phyloP scores from a whole-genome alignment of 2,113 vertebrate genomes.

The Heloderma charlesbogerti region DNA sequence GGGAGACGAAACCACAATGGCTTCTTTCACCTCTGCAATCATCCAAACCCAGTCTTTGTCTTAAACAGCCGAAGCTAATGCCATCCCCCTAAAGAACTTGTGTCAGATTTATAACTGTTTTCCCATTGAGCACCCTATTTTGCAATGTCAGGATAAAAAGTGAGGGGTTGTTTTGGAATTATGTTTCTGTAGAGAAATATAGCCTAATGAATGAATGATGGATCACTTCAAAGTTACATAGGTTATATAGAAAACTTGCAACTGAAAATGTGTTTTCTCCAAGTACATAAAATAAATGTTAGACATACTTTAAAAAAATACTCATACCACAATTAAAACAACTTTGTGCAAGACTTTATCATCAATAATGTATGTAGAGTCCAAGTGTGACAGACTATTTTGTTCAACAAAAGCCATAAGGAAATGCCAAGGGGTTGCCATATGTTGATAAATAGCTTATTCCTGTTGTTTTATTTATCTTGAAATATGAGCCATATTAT shows the following conservation, averaged over 20 bases:
- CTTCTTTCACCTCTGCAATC: too few relatives aligned
- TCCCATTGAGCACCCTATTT: background rate
- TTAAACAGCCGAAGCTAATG: too few relatives aligned
- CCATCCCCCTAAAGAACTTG: background rate
- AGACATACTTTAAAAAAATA: constrained; percentile 39
- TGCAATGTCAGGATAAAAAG: background rate
- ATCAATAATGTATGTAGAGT: background rate
- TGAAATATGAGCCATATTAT: constrained; percentile 57
- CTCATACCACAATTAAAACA: constrained; percentile 59
- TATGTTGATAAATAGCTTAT: constrained; percentile 55
- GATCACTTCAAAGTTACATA: constrained; percentile 39
- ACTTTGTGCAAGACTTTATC: constrained; percentile 52
- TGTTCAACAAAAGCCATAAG: constrained; percentile 50
- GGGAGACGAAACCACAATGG: too few relatives aligned
- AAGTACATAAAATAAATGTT: constrained; percentile 56
- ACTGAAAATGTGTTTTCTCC: constrained; percentile 45
- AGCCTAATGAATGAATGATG: constrained; percentile 55
- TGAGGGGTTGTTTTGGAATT: background rate
- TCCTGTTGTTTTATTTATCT: constrained; percentile 61
- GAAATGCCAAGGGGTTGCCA: constrained; percentile 40
- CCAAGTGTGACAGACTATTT: constrained; percentile 59
- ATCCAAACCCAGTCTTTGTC: too few relatives aligned
- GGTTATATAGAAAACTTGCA: constrained; percentile 44
- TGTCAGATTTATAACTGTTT: background rate
- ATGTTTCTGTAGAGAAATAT: constrained; percentile 39